Base-by-base conservation (phyloP, 2,797 vertebrate genomes). In the Galaxias olidus region DNA sequence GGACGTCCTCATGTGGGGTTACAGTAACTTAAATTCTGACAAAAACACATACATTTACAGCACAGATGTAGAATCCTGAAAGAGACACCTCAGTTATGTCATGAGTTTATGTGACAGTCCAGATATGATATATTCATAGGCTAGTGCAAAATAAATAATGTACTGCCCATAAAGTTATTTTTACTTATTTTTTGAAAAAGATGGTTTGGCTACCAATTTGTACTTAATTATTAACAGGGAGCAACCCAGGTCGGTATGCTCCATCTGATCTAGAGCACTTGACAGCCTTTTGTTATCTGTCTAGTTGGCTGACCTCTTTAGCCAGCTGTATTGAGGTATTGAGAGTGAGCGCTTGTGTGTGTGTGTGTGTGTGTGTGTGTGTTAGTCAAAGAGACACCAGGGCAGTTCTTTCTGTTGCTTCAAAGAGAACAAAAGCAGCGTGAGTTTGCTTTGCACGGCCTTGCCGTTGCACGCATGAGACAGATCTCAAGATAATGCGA, bases 371-470 rank as follows among this genome's bases (percentile, higher is more conserved):
- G 46, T 52, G 11, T 43, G 54, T 8, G 18, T 15, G 62, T 58
- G 55, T 40, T 19, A 53, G 50, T 59, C 45, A 50, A 4, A 9
- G 17, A 70, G 48, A 78, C 54, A 61, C 62, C 61, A 65, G 54
- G 59, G 77, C 58, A 60, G 65, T 67, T 71, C 68, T 64, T 20
- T 44, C 53, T 15, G 9, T 19, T 46, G 63, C 47, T 64, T 67
- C 60, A 61, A 42, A 82, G 74, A 77, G 78, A 70, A 61, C 81
- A 68, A 76, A 63, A 73, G 73, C 69, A 75, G 78, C 73, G 60
- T 77, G 77, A 70, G 61, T 73, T 44, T 44, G 75, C 65, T 77
- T 72, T 63, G 75, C 79, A 73, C 82, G 77, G 84, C 84, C 82
- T 82, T 73, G 54, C 69, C 63, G 74, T 86, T 86, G 81, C 73